Percentiles rank a stretch among this genome's conserved stretches.
Evolutionary conservation across 2,888 invertebrate genomes (phyloP).

Genomic region (Clostera curtula): DNA sequence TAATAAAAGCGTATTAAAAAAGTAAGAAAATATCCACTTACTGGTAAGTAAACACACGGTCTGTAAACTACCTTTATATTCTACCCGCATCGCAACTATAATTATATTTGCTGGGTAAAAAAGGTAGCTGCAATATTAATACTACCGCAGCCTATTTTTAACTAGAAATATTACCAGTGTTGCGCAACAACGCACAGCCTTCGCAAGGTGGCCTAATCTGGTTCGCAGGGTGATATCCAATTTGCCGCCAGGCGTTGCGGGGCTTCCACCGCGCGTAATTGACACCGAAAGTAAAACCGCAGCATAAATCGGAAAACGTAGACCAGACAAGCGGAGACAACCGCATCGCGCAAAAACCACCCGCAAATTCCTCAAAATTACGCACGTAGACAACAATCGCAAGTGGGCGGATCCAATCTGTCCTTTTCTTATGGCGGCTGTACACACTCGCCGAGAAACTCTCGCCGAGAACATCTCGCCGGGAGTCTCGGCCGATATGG

Average conservation of each 20-base stretch:
- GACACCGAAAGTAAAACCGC: conserved; percentile 61
- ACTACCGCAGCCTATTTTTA: conserved; percentile 46
- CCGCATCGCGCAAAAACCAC: conserved; percentile 40
- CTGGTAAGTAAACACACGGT: too few relatives aligned
- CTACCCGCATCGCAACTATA: too few relatives aligned
- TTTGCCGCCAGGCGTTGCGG: conserved; percentile 52
- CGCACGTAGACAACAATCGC: conserved; percentile 26
- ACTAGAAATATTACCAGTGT: conserved; percentile 33
- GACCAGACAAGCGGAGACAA: conserved; percentile 37
- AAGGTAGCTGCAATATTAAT: too few relatives aligned
- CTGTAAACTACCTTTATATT: too few relatives aligned
- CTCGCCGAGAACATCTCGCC: too few relatives aligned
- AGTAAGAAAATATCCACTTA: too few relatives aligned
- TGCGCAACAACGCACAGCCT: conserved; percentile 49
- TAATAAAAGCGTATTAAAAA: too few relatives aligned
- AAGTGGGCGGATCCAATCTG: conserved; percentile 43
- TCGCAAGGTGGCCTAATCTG: conserved; percentile 58
- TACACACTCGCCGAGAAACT: too few relatives aligned
- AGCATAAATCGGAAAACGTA: conserved; percentile 49
- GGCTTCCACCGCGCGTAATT: conserved; percentile 68
- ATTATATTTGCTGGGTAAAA: too few relatives aligned
- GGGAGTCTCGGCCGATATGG: too few relatives aligned
- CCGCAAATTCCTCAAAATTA: conserved; percentile 43
- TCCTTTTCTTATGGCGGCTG: too few relatives aligned
- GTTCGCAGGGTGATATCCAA: conserved; percentile 63